These are phyloP conservation scores for Varecia variegata DNA, from an alignment of 2,797 vertebrate genomes.

Conservation along the genomic window DNA sequence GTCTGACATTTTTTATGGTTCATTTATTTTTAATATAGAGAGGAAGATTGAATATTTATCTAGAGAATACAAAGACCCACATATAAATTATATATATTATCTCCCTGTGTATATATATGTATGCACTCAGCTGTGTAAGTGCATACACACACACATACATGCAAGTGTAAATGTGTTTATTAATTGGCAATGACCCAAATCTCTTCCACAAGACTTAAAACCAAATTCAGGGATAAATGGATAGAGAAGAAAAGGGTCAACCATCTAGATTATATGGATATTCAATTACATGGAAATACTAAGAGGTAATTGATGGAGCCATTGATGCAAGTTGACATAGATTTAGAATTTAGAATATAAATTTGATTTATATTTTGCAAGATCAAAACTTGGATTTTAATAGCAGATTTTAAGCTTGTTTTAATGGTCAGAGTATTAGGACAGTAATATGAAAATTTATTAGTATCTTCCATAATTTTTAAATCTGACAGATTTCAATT, in stretches of 20 bases:
- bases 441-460: conserved; percentile 80
- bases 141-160: not conserved
- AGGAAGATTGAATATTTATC: conserved; percentile 70
- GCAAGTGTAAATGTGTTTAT: conserved; percentile 39
- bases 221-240: conserved; percentile 76
- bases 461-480: conserved; percentile 82
- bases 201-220: conserved; percentile 68
- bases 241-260: conserved; percentile 68
- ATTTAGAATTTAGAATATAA: conserved; percentile 81
- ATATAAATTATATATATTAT: conserved; percentile 67
- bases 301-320: conserved; percentile 84
- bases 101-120: conserved; percentile 60
- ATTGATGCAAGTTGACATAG: conserved; percentile 82
- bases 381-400: conserved; percentile 82
- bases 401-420: conserved; percentile 82
- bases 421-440: conserved; percentile 81
- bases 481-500: conserved; percentile 75
- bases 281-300: conserved; percentile 71
- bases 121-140: conserved; percentile 44
- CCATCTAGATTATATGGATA: conserved; percentile 75
- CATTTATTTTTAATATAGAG: conserved; percentile 73
- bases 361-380: conserved; percentile 83
- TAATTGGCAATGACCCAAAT: conserved; percentile 58
- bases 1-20: conserved; percentile 62
- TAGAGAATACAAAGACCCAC: conserved; percentile 56